These are phyloP conservation scores for Brachystomella parvula DNA, from an alignment of 1,140 invertebrate genomes.

Conservation along the genomic window DNA sequence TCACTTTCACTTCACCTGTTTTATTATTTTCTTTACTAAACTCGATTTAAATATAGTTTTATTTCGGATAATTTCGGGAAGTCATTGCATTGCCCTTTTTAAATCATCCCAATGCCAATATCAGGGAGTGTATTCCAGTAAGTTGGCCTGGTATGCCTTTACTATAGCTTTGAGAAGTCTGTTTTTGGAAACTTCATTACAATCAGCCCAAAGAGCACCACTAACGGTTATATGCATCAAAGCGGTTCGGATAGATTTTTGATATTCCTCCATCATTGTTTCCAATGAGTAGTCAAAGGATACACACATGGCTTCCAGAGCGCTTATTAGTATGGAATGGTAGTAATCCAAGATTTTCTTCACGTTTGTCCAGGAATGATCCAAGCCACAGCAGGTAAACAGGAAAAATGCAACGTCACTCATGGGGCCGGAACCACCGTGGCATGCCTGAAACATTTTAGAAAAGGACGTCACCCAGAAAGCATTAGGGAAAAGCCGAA, in stretches of 20 bases:
- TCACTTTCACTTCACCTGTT: background rate
- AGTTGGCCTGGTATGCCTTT: constrained; percentile 5
- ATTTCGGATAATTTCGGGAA: background rate
- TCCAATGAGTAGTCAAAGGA: constrained; percentile 6
- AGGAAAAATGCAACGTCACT: constrained; percentile 18
- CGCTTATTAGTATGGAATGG: constrained; percentile 9
- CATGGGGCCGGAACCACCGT: constrained; percentile 9
- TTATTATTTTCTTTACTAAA: background rate
- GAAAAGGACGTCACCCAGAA: background rate
- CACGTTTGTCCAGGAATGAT: background rate
- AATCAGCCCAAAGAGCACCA: background rate
- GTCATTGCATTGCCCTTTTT: background rate
- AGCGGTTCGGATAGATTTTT: background rate
- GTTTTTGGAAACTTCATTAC: background rate
- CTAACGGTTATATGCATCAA: constrained; percentile 18
- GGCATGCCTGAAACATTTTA: constrained; percentile 9
- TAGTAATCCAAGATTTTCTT: constrained; percentile 4
- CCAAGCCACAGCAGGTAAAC: constrained; percentile 10
- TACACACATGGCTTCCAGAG: background rate
- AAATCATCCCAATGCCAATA: background rate
- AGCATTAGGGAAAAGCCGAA: background rate
- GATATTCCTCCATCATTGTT: constrained; percentile 15
- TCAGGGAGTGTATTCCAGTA: background rate
- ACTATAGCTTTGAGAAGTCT: constrained; percentile 1
- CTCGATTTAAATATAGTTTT: background rate